These are phyloP conservation scores for Pediacus dermestoides DNA, from an alignment of 2,888 invertebrate genomes.

Conservation along the genomic window DNA sequence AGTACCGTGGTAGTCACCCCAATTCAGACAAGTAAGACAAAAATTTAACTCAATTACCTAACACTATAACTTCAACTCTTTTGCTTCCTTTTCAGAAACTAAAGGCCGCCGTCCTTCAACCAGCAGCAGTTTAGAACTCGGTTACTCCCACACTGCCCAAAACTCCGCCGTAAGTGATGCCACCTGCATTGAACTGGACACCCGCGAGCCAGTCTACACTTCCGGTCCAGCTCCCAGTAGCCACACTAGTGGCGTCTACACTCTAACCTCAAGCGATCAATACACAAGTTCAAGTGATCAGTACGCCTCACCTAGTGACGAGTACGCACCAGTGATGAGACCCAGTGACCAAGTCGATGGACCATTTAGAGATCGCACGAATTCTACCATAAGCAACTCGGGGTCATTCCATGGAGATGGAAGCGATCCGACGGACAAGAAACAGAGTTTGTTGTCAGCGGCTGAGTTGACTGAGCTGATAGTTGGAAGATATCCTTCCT, in stretches of 20 bases:
- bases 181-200: slow-evolving; percentile 63
- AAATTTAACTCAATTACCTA: slow-evolving; percentile 19
- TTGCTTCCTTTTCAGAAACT: slow-evolving; percentile 40
- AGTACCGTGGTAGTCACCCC: slow-evolving; percentile 78
- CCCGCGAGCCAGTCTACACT: slow-evolving; percentile 53
- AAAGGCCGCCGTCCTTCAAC: slow-evolving; percentile 67
- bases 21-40: slow-evolving; percentile 46
- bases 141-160: slow-evolving; percentile 83
- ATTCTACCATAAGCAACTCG: slow-evolving; percentile 75
- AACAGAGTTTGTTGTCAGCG: slow-evolving; percentile 72
- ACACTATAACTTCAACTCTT: not conserved
- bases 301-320: slow-evolving; percentile 40
- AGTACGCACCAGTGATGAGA: slow-evolving; percentile 27
- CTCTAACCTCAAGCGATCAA: slow-evolving; percentile 66
- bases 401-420: slow-evolving; percentile 83
- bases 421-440: slow-evolving; percentile 80
- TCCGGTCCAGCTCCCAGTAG: slow-evolving; percentile 67
- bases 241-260: slow-evolving; percentile 83
- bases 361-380: slow-evolving; percentile 64
- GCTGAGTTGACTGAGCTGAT: slow-evolving; percentile 81
- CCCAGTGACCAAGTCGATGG: slow-evolving; percentile 50
- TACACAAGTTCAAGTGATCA: slow-evolving; percentile 46
- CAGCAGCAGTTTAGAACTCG: slow-evolving; percentile 77
- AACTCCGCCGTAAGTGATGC: slow-evolving; percentile 77
- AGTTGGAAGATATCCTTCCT: slow-evolving; percentile 74